A percentile compares a stretch with the other conserved stretches of the same genome.
Conservation (phyloP, 2,797 vertebrate species). For the Sandelia bainsii region DNA sequence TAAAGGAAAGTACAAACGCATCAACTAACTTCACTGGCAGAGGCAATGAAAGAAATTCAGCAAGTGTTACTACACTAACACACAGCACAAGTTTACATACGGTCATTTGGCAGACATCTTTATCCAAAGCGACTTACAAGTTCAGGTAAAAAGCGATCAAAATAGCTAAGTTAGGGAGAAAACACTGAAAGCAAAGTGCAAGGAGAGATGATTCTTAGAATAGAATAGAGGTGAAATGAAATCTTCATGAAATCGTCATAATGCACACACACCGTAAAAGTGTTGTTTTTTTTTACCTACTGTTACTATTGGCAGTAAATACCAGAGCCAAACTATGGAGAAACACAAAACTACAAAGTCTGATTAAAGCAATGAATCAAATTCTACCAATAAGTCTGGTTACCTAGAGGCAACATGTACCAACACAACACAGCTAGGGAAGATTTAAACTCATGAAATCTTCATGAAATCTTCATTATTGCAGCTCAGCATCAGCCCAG, state of each 20-base stretch:
- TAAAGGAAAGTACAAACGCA: slow-evolving; percentile 16
- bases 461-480: slow-evolving; percentile 41
- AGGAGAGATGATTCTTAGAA: too few species aligned
- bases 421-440: slow-evolving; percentile 19
- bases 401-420: slow-evolving; percentile 20
- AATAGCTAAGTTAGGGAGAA: too few species aligned
- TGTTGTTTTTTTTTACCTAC: slow-evolving; percentile 7
- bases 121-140: too few species aligned
- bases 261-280: background rate
- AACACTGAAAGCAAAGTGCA: too few species aligned
- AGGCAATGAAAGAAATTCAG: slow-evolving; percentile 30
- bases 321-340: slow-evolving; percentile 12
- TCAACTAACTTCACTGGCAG: slow-evolving; percentile 26
- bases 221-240: too few species aligned
- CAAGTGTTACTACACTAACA: slow-evolving; percentile 37
- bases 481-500: slow-evolving; percentile 21
- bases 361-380: slow-evolving; percentile 67
- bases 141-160: too few species aligned
- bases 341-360: slow-evolving; percentile 31
- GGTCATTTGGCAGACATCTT: too few species aligned
- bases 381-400: slow-evolving; percentile 18
- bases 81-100: background rate
- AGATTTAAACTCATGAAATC: slow-evolving; percentile 39
- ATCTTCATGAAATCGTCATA: too few species aligned
- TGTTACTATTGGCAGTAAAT: slow-evolving; percentile 42